Conservation (phyloP, 1,140 invertebrate species). For the Lordiphosa collinella region DNA sequence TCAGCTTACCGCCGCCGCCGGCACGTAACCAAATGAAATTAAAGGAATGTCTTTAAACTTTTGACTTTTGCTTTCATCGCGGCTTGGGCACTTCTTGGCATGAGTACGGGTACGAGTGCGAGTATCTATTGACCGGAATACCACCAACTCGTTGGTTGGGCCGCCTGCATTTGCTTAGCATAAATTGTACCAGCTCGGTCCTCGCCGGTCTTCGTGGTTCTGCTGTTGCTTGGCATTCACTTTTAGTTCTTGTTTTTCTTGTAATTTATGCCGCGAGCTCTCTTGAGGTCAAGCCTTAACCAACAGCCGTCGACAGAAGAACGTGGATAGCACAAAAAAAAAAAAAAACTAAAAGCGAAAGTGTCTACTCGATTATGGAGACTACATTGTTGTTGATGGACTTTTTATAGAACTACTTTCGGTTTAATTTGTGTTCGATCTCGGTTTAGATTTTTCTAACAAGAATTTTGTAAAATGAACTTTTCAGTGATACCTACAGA, state of each 20-base stretch:
- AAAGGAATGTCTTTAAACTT: slow-evolving; percentile 16
- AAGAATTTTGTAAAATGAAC: too few species aligned
- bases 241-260: slow-evolving; percentile 29
- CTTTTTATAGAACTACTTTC: too few species aligned
- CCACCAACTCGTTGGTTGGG: slow-evolving; percentile 3
- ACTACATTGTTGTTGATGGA: too few species aligned
- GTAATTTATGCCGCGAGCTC: slow-evolving; percentile 60
- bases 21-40: slow-evolving; percentile 1
- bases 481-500: too few species aligned
- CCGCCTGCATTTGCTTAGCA: slow-evolving; percentile 64
- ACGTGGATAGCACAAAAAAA: not conserved
- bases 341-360: not conserved
- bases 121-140: slow-evolving; percentile 39
- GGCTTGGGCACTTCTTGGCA: slow-evolving; percentile 10
- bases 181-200: slow-evolving; percentile 35
- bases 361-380: too few species aligned
- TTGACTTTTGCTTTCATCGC: slow-evolving; percentile 44
- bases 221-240: slow-evolving; percentile 34
- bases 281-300: slow-evolving; percentile 39
- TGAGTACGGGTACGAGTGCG: not conserved
- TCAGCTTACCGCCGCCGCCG: not conserved
- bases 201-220: slow-evolving; percentile 13
- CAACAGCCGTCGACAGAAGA: not conserved
- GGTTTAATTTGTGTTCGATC: too few species aligned
- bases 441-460: too few species aligned